phyloP scores from a whole-genome alignment of 53 echinoderm and acorn worm genomes.

The Patiria pectinifera region DNA sequence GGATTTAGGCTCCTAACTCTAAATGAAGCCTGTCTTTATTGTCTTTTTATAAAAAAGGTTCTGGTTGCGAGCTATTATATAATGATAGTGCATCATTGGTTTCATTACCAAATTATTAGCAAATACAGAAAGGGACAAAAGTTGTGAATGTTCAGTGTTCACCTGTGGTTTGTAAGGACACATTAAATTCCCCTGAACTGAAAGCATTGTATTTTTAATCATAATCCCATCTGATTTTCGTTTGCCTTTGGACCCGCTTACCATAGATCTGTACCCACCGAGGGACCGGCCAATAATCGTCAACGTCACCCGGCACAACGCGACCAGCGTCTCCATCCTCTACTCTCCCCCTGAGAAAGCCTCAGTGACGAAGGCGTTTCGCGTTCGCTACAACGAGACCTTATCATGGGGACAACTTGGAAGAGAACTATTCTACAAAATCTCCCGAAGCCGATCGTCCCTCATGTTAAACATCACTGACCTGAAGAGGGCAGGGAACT shows the following conservation, averaged over 20 bases:
- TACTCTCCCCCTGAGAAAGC: neutral
- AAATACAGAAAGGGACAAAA: too few species aligned
- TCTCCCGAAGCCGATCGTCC: too few species aligned
- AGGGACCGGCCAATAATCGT: neutral
- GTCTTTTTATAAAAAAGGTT: too few species aligned
- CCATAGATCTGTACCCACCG: constrained; percentile 30
- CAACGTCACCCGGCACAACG: constrained; percentile 11
- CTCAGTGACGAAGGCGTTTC: neutral
- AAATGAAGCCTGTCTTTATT: too few species aligned
- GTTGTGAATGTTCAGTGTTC: too few species aligned
- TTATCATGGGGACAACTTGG: neutral
- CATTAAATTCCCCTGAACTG: neutral
- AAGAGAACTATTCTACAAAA: neutral
- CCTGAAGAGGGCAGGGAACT: neutral
- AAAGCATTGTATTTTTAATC: neutral
- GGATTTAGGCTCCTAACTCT: too few species aligned
- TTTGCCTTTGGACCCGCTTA: neutral
- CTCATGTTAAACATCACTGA: neutral
- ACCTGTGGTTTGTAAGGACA: too few species aligned
- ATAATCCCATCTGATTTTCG: neutral
- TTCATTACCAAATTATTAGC: too few species aligned
- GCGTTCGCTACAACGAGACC: constrained; percentile 22
- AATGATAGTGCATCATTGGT: too few species aligned
- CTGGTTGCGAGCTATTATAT: too few species aligned
- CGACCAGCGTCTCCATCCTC: neutral